These are phyloP conservation scores for Nyctibius bracteatus DNA, from an alignment of 2,113 vertebrate species.

Conservation along the genomic window DNA sequence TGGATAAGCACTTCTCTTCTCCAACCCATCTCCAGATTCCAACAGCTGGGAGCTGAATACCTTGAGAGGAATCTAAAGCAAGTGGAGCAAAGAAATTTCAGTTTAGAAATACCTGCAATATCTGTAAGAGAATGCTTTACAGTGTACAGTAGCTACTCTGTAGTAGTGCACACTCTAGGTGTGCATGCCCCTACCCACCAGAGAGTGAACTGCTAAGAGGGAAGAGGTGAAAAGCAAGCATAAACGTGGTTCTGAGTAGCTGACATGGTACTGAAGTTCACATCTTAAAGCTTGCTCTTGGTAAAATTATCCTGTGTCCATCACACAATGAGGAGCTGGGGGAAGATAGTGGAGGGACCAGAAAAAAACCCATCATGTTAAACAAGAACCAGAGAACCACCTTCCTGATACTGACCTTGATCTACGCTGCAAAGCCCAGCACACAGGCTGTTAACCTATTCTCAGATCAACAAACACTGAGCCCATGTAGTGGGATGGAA, in stretches of 20 bases:
- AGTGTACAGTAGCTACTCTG: background rate
- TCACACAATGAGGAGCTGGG: rapidly evolving
- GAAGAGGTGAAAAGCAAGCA: background rate
- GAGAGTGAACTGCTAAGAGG: background rate
- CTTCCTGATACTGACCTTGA: background rate
- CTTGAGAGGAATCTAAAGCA: background rate
- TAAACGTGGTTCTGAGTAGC: background rate
- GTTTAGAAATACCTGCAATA: background rate
- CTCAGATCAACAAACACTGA: background rate
- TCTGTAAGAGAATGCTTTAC: rapidly evolving
- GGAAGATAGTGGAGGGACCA: rapidly evolving
- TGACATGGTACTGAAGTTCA: background rate
- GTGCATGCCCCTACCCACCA: rapidly evolving
- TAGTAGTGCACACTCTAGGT: background rate
- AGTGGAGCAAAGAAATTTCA: background rate
- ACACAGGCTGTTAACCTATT: rapidly evolving
- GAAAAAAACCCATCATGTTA: background rate
- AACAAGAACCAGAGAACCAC: background rate
- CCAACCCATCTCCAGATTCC: background rate
- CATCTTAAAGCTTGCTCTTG: background rate
- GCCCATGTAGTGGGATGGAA: background rate
- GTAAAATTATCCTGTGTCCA: background rate
- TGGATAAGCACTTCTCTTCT: background rate
- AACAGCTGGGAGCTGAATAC: background rate
- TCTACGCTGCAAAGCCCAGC: background rate